Evolutionary conservation across 1,140 invertebrate genomes (phyloP), one percentile per base, ranked within the genome.

Genomic region (Drosophila ercepeae): DNA sequence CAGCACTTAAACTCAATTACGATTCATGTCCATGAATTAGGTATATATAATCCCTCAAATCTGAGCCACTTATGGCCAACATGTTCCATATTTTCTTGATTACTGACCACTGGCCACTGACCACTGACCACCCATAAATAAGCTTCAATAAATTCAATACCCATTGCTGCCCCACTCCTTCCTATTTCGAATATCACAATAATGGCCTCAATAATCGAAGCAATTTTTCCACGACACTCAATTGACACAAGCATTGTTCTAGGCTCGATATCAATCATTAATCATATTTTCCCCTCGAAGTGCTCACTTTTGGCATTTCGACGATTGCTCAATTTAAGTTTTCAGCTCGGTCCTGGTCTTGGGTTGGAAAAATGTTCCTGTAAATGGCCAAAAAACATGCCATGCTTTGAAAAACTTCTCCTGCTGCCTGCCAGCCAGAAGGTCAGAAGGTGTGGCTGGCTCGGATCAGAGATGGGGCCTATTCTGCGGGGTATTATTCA

Each of bases 241-340:
- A 78, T 65, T 59, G 76, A 69, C 75, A 72, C 18, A 34, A 64
- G 23, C 27, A 77, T 82, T 82, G 78, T 65, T 74, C 58, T 51
- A 53, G 32, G 36, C 44, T 32, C 18, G 4, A 18, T 19, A 50
- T 41, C 27, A 32, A 58, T 32, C 76, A 78, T 74, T 69, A 74
- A 69, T 69, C 75, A 78, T 63, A 68, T 53, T 68, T 67, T n/a
- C 27, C 34, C 58, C 19, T 6, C 21, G 23, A 59, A 59, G 59
- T 51, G 27, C 25, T 27, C 19, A 27, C 39, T 18, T 18, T 44
- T 32, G 41, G 9, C 42, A 34, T 67, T 45, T 32, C 64, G 39
- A 29, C 61, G 27, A 68, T 68, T 68, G 67, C 61, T 53, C 61
- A 68, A 67, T 68, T 68, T 45, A 53, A 68, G 46, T 68, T 68